Base-by-base conservation (phyloP, 2,113 vertebrate species). In the Laticauda laticaudata region DNA sequence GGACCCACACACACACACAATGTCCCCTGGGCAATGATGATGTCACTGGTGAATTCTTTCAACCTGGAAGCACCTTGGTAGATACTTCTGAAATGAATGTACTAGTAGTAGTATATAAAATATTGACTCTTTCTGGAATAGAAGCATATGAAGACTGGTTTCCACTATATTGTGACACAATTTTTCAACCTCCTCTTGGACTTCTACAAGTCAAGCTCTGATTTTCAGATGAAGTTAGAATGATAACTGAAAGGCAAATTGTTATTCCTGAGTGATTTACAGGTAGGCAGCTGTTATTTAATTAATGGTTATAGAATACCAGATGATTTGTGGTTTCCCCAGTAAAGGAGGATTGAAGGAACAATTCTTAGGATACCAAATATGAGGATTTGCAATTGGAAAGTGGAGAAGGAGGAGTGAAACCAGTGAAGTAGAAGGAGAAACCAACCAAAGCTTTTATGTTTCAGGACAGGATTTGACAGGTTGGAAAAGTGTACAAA, bases 221-320 rank as follows among this genome's bases (percentile, higher is more conserved):
- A 93, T 93, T 94, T 91, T 75, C 12, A 4, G 53, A 56, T 59
- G 55, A 12, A 51, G 86, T 94, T 69, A 90, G 92, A 95, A 21
- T 56, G 15, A 92, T 85, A 89, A 59, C 24, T 51, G 39, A 92
- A 88, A 92, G 24, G 91, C 92, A 95, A 95, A 94, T 90, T 91
- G 95, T 94, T 94, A 90, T 94, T 96, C 93, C 89, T 94, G 88
- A 91, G 88, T 92, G 55, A 88, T 53, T 88, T 91, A 93, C 75
- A 59, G 34, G 92, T 91, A 95, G 87, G 94, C 92, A 93, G 75
- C 87, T 95, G 93, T 94, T 94, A 94, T 96, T 96, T 94, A 96
- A 97, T 96, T 95, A 95, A 91, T 91, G 95, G 92, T 93, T 95
- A 59, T 5, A 26, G 92, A 88, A 95, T 89, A 96, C 94, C 90